Conservation (phyloP, 2,797 vertebrate genomes). For the Leptodactylus fallax region DNA sequence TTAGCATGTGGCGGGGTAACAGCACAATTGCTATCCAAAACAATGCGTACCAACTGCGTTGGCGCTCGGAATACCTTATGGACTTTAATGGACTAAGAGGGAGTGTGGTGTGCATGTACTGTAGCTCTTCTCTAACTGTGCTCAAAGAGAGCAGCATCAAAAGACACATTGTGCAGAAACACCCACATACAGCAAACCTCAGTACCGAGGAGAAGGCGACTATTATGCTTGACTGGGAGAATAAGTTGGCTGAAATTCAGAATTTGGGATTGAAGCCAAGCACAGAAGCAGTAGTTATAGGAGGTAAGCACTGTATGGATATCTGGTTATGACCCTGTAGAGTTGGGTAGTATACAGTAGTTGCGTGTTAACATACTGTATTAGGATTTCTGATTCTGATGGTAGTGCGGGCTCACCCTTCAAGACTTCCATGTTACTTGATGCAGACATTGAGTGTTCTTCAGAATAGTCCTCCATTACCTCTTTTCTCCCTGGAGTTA, state of each 20-base stretch:
- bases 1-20: conserved; percentile 54
- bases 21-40: conserved; percentile 70
- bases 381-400: too few species aligned
- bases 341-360: background rate
- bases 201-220: conserved; percentile 80
- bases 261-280: conserved; percentile 58
- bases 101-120: conserved; percentile 89
- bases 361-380: too few species aligned
- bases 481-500: too few species aligned
- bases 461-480: too few species aligned
- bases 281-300: background rate
- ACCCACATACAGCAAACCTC: conserved; percentile 82
- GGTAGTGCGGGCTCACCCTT: too few species aligned
- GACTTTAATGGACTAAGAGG: conserved; percentile 83
- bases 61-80: conserved; percentile 88
- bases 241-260: conserved; percentile 73
- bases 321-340: background rate
- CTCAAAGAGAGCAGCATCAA: conserved; percentile 87
- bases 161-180: conserved; percentile 86
- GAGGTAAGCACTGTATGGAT: conserved; percentile 31
- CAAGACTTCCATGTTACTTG: too few species aligned
- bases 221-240: conserved; percentile 86
- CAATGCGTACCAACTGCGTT: conserved; percentile 80
- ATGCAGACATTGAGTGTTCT: too few species aligned
- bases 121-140: conserved; percentile 83